phyloP scores from a whole-genome alignment of 37 sponge, comb jelly and placozoan species.

The Amphimedon queenslandica region DNA sequence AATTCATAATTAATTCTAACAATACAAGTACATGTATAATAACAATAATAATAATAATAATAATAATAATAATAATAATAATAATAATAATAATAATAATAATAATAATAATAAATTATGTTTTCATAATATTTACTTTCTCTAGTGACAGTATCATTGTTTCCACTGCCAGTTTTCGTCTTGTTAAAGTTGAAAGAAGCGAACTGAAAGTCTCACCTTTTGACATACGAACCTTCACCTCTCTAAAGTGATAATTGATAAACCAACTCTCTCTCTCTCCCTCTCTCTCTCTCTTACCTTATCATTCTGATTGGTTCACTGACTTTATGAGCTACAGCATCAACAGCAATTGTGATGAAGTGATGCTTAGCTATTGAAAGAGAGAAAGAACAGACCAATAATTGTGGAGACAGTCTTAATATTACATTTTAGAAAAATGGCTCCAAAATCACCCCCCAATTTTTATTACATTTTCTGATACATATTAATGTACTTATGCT shows the following conservation, averaged over 20 bases:
- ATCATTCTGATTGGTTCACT: conserved; percentile 70
- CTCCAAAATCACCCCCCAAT: too few relatives aligned
- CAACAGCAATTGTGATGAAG: conserved; percentile 70
- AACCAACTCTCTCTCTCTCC: background rate
- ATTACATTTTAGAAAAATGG: conserved; percentile 64
- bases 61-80: too few relatives aligned
- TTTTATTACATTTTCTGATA: too few relatives aligned
- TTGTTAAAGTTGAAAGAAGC: conserved; percentile 5
- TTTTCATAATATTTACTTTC: conserved; percentile 39
- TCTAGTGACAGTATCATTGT: conserved; percentile 32
- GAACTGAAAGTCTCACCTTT: conserved; percentile 27
- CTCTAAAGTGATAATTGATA: conserved; percentile 27
- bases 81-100: too few relatives aligned
- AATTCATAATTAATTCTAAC: too few relatives aligned
- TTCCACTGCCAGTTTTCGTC: conserved; percentile 21
- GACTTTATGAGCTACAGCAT: conserved; percentile 54
- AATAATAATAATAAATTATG: too few relatives aligned
- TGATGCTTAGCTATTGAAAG: conserved; percentile 12
- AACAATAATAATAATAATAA: too few relatives aligned
- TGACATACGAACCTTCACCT: conserved; percentile 48
- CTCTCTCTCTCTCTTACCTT: conserved; percentile 32
- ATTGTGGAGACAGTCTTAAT: background rate
- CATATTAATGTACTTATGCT: too few relatives aligned
- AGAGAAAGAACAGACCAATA: background rate
- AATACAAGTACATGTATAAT: too few relatives aligned